Evolutionary conservation across 2,113 vertebrate species (phyloP), one percentile per base, ranked within the genome.

Genomic region (Vireo altiloquus): DNA sequence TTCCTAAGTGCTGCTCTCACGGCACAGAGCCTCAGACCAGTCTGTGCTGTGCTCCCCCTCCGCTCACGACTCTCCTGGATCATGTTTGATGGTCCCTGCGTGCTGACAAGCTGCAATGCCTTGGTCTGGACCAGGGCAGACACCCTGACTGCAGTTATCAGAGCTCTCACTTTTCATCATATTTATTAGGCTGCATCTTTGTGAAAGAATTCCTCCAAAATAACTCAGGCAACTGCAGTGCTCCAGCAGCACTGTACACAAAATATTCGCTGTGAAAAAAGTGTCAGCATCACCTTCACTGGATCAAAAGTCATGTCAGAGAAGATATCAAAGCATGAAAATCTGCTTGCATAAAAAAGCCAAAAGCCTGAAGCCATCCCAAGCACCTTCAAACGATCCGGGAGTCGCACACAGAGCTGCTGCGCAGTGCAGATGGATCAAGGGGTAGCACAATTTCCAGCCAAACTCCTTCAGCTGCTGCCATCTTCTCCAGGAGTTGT

Each of bases 301-400:
- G 94, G 79, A 96, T 95, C 95, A 95, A 96, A 96, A 95, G 86
- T 95, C 66, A 22, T 82, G 92, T 96, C 92, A 94, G 82, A 72
- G 54, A 72, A 37, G 59, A 96, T 95, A 96, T 94, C 82, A 97
- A 94, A 96, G 94, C 75, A 50, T 70, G 50, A 95, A 96, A 95
- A 95, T 88, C 84, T 85, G 44, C 94, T 94, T 90, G 79, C 89
- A 93, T 88, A 95, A 96, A 90, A 91, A 92, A 96, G 88, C 66
- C 85, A 95, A 86, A 83, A 94, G 90, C 95, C 95, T 61, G 92
- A 92, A 97, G 94, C 95, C 90, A 92, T 90, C 82, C 90, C 63
- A 86, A 27, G 46, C 59, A 77, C 85, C 88, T 96, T 94, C 94
- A 95, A 94, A 95, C n/a, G 4, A 76, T 77, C 40, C 0, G 0